Evolutionary conservation across 2,797 vertebrate genomes (phyloP).

Genomic region (Dipus sagitta): DNA sequence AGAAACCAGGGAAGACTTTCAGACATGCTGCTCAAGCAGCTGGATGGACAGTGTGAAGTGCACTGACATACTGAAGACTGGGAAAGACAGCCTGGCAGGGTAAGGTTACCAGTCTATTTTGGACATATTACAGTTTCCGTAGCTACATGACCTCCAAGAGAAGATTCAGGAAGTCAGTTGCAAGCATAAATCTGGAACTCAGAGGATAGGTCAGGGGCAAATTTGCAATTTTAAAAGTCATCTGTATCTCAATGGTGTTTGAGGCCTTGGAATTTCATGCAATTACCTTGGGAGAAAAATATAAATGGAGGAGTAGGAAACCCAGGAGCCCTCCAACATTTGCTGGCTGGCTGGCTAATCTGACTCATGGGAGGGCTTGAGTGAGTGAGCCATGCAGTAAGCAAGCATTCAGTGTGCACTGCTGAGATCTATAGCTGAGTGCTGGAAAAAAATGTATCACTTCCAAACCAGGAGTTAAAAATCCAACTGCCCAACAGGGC

Average conservation of each 20-base stretch:
- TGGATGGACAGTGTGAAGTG: not conserved
- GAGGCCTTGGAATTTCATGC: conserved; percentile 40
- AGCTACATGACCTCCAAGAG: not conserved
- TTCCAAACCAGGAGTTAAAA: conserved; percentile 49
- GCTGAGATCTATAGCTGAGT: not conserved
- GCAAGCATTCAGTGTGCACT: not conserved
- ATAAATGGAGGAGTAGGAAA: conserved; percentile 37
- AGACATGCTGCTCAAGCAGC: not conserved
- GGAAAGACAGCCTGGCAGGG: not conserved
- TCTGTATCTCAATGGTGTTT: conserved; percentile 33
- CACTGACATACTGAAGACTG: not conserved
- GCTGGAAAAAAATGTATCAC: not conserved
- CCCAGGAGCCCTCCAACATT: conserved; percentile 5
- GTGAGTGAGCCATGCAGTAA: not conserved
- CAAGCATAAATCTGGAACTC: conserved; percentile 38
- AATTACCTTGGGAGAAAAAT: conserved; percentile 53
- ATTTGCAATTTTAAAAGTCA: conserved; percentile 61
- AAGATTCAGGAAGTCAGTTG: not conserved
- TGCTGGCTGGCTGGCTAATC: conserved; percentile 30
- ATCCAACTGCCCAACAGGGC: not conserved
- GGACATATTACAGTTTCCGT: not conserved
- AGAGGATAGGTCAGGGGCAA: not conserved
- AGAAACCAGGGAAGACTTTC: not conserved
- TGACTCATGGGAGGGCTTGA: conserved; percentile 34
- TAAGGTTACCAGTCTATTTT: not conserved